Base-by-base conservation (phyloP, 64 coral and sea anemone genomes). In the Stichodactyla helianthus region DNA sequence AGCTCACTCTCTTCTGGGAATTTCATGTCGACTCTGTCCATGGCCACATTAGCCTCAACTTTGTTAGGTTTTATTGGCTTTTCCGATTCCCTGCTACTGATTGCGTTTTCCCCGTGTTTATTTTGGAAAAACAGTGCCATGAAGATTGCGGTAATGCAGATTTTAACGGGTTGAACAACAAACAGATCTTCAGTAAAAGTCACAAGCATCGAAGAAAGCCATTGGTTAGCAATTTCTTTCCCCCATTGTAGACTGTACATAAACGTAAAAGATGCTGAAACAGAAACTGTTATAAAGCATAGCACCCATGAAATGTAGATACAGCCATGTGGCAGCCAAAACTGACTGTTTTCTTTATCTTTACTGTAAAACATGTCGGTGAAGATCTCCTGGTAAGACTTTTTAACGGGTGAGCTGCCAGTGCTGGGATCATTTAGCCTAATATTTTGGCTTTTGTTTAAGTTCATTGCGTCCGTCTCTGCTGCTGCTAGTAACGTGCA, bases 121-220 rank as follows among this genome's bases (percentile, higher is more conserved):
- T 79, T 90, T 61, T 78, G 55, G 13, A 87, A 20, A 25, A 93
- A 77, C 61, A 74, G 77, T 18, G 91, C 83, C 60, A 93, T 58
- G 52, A 97, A 59, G 28, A 97, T 8, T 13, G 94, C 92, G 6
- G 82, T 81, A n/a, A 93, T 67, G 35, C 80, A 97, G 13, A 97
- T 89, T 31, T 97, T 97, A 16, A 97, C 79, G 7, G 94, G 94
- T 57, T 97, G 91, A n/a, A 89, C 82, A 15, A 97, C 81, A 19
- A 87, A 86, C 15, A 97, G 55, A 65, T 97, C 94, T 78, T 97
- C 79, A 18, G 57, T 85, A 58, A 97, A 97, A 5, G 94, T 90
- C 35, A 97, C 77, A 18, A 97, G 76, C 91, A 97, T 97, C 5
- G 94, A 97, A 11, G 94, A 93, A 7, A 97, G 88, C 94, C 94